Base-by-base conservation (phyloP, 2,888 invertebrate species). In the Digitonthophagus gazella region DNA sequence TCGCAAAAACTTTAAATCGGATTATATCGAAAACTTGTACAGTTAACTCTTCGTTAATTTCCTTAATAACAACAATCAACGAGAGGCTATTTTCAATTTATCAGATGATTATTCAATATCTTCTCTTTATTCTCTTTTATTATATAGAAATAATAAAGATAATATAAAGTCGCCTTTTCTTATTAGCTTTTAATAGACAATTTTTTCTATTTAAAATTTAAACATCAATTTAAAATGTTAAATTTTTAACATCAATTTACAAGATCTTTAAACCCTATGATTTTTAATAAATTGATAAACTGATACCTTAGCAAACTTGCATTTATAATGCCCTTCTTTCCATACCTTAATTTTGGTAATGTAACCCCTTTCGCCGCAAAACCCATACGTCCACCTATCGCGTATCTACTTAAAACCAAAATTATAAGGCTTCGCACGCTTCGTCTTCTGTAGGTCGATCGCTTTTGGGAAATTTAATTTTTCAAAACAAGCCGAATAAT, bases 401-500 rank as follows among this genome's bases (percentile, higher is more conserved):
- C 28, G 28, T 44, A 44, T 11, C 28, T 44, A 44, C 28, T 44
- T 44, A 44, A 44, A n/a, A 44, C 11, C 28, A 44, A 44, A 44
- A 44, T 44, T 44, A 44, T 44, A 44, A 44, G 28, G 28, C 28
- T 44, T 44, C 28, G 28, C 28, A 44, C 28, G 28, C 28, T 44
- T 44, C 28, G 28, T 44, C 28, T 11, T 44, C 28, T 44, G 28
- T 6, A 11, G 28, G 11, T 44, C 28, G 19, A 61, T 61, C 61
- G 18, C 19, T 19, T 16, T 61, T 61, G 19, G 61, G 61, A 61
- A 61, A 61, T 61, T 61, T 61, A 19, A 61, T 61, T 61, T 61
- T 61, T 61, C 18, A 19, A 19, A 61, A 61, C 61, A 61, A 19
- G 61, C 61, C 61, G 61, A 61, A 20, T 61, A 61, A 61, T 61